phyloP scores from a whole-genome alignment of 2,113 vertebrate genomes.

The Crotalus helleri region DNA sequence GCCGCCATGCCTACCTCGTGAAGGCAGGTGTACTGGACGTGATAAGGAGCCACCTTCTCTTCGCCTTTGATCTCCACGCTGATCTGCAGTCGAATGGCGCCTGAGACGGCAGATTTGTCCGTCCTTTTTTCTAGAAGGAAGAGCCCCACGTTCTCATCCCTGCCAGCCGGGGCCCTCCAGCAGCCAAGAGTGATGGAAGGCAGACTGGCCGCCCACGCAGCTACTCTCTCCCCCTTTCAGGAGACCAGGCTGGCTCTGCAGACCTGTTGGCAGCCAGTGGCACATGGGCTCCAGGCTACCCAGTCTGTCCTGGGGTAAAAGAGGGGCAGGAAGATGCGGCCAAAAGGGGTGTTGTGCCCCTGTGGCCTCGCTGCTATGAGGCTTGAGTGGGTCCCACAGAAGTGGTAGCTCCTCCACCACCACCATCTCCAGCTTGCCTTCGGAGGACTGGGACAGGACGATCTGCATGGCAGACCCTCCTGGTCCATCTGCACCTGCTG shows the following conservation, averaged over 20 bases:
- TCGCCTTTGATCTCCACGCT: constrained; percentile 26
- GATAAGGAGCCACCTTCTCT: constrained; percentile 26
- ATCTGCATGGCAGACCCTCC: too few species aligned
- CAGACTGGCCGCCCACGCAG: not conserved
- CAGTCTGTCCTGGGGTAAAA: not conserved
- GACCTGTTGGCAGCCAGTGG: not conserved
- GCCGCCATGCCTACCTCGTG: not conserved
- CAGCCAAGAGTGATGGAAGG: too few species aligned
- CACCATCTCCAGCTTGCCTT: not conserved
- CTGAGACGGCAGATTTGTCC: constrained; percentile 8
- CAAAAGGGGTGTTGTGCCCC: not conserved
- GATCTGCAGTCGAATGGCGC: constrained; percentile 29
- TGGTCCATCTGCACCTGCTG: too few species aligned
- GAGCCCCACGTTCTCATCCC: not conserved
- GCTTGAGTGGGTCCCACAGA: not conserved
- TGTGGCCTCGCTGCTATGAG: not conserved
- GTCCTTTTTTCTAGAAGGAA: constrained; percentile 13
- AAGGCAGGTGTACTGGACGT: constrained; percentile 24
- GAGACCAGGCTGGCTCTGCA: not conserved
- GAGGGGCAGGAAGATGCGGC: not conserved
- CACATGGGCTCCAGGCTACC: not conserved
- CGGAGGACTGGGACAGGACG: not conserved
- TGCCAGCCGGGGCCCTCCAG: not conserved
- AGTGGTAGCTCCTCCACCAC: too few species aligned
- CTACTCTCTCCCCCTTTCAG: not conserved